Evolutionary conservation across 2,888 invertebrate genomes (phyloP), one percentile per base, ranked within the genome.

Genomic region (Meiosimyza platycephala): DNA sequence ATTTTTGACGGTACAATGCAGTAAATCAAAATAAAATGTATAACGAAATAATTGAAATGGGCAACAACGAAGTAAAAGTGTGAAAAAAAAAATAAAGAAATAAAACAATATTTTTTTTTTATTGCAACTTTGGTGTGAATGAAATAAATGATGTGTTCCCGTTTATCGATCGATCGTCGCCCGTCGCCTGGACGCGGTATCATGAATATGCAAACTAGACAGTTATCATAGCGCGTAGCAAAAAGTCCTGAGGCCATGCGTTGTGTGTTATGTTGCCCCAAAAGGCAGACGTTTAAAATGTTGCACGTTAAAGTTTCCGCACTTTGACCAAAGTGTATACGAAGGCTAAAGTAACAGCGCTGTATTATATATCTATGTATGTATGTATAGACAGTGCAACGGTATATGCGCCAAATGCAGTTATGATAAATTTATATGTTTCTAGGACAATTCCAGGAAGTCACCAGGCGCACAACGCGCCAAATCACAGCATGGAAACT

Each of bases 21-120:
- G 63, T 74, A 74, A 74, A 74, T 74, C 72, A 72, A 67, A 74
- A 69, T 62, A 54, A 72, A 74, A 72, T 70, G 74, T 74, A 22
- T 59, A 59, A 50, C 50, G 51, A 68, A 68, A 22, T 59, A 68
- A 68, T 59, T 57, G 59, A 6, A 40, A 40, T 22, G 15, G 15
- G 28, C 59, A 62, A 28, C 48, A 51, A 16, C 28, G 55, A 33
- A 16, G 15, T 15, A 22, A 48, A 33, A 69, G 51, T 16, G 57
- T 55, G 59, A 47, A 12, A 52, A 47, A 12, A 52, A 50, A 68
- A 59, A 59, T 13, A 69, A 48, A 59, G 50, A 15, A 15, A 60
- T 11, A 28, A 28, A 9, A 33, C 18, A 28, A 5, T 28, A 33
- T n/a, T n/a, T 40, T 18, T 3, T 9, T 51, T 50, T 15, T 64